Base-by-base conservation (phyloP, 2,888 invertebrate genomes). In the Perithous albicinctus region DNA sequence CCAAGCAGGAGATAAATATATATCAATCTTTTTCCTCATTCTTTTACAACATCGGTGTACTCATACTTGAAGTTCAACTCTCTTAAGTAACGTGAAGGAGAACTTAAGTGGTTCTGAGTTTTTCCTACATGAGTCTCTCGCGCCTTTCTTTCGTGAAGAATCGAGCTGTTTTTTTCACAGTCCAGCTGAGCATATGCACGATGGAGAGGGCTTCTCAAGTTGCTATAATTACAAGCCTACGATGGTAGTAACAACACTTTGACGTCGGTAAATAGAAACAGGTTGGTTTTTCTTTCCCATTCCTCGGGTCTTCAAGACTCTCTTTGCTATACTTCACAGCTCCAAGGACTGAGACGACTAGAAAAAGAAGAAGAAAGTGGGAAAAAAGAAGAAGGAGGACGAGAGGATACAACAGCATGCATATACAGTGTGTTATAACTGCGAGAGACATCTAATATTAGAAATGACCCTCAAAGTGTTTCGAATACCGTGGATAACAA, bases 361-460 rank as follows among this genome's bases (percentile, higher is more conserved):
- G 18, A 72, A 59, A n/a, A 48, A 63, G 4, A 32, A n/a, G 15
- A 29, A 18, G 32, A 32, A 59, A 18, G 43, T 38, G 15, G n/a
- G 18, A 38, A 6, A 32, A 29, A 66, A n/a, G 18, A 64, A 46
- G 12, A 29, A 29, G 29, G 29, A 29, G 3, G 29, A 29, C 2
- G 29, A 29, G 29, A n/a, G n/a, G n/a, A n/a, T n/a, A n/a, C 5
- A 18, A 2, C 23, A 32, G 18, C 12, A 18, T 15, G 41, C 18
- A 4, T 56, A 12, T 35, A 63, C 61, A 26, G 43, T 18, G n/a
- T 35, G 41, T 26, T 18, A 46, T 72, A 67, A 73, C 43, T 26
- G 41, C 56, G 23, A 18, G 78, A 38, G 82, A 75, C 78, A 70
- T 46, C 78, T 73, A 82, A 79, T 79, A 79, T 84, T 82, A 82